These are phyloP conservation scores for Aleiodes sp. DNA, from an alignment of 1,140 invertebrate genomes.

Conservation along the genomic window DNA sequence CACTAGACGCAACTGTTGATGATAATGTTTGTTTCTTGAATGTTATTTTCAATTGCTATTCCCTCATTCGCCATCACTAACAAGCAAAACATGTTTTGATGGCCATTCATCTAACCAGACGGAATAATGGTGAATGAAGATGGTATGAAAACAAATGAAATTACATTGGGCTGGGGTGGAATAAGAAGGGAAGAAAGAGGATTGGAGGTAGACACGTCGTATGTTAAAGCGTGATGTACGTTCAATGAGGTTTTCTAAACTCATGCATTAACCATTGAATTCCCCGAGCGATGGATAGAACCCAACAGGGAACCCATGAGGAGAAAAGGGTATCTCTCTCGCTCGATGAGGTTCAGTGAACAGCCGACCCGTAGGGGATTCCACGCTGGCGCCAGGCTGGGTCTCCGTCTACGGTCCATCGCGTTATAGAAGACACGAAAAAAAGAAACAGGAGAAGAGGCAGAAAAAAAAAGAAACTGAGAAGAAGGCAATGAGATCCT, in stretches of 20 bases:
- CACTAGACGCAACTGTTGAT: background rate
- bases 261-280: constrained; percentile 8
- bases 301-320: background rate
- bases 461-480: background rate
- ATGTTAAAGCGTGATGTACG: background rate
- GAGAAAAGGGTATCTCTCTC: constrained; percentile 1
- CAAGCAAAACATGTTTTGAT: background rate
- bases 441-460: background rate
- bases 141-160: background rate
- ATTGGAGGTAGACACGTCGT: background rate
- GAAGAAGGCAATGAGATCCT: background rate
- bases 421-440: background rate
- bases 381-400: constrained; percentile 27
- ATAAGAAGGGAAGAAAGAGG: background rate
- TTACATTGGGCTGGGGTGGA: background rate
- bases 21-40: background rate
- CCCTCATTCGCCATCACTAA: background rate
- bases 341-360: constrained; percentile 27
- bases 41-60: background rate
- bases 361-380: constrained; percentile 25
- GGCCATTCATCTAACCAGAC: background rate
- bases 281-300: background rate
- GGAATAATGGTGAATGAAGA: constrained; percentile 8
- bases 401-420: constrained; percentile 23
- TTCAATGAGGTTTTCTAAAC: background rate